A percentile compares a stretch with the other conserved stretches of the same genome.
phyloP scores from a whole-genome alignment of 1,140 invertebrate species.

The Plectrocnemia conspersa region DNA sequence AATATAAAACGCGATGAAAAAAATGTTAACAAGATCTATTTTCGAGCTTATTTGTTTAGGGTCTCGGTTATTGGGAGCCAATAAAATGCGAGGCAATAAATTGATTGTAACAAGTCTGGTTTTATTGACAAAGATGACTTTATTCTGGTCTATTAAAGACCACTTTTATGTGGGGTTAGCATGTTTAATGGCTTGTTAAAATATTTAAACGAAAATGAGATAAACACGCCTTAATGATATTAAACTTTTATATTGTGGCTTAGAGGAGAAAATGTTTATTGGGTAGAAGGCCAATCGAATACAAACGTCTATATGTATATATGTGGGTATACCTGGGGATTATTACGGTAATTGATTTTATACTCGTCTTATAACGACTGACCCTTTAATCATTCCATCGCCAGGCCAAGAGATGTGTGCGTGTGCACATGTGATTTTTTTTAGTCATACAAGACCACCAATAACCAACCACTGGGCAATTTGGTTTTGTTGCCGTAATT shows the following conservation, averaged over 20 bases:
- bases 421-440: too few species aligned
- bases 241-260: slow-evolving; percentile 24
- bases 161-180: slow-evolving; percentile 21
- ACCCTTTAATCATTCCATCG: too few species aligned
- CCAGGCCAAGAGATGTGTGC: too few species aligned
- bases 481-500: too few species aligned
- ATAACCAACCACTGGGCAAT: too few species aligned
- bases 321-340: neutral
- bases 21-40: slow-evolving; percentile 28
- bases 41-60: slow-evolving; percentile 25
- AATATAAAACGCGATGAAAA: too few species aligned
- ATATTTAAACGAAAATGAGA: slow-evolving; percentile 29
- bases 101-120: slow-evolving; percentile 26
- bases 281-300: slow-evolving; percentile 5
- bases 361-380: too few species aligned
- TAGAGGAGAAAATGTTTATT: slow-evolving; percentile 13
- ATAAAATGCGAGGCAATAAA: slow-evolving; percentile 23
- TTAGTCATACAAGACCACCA: too few species aligned
- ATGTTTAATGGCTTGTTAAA: slow-evolving; percentile 26
- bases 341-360: too few species aligned
- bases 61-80: slow-evolving; percentile 19
- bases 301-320: slow-evolving; percentile 8
- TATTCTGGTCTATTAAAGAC: slow-evolving; percentile 27
- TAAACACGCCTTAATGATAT: slow-evolving; percentile 28
- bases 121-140: slow-evolving; percentile 28